Base-by-base conservation (phyloP, 1,140 invertebrate species). In the Pogonomyrmex barbatus region DNA sequence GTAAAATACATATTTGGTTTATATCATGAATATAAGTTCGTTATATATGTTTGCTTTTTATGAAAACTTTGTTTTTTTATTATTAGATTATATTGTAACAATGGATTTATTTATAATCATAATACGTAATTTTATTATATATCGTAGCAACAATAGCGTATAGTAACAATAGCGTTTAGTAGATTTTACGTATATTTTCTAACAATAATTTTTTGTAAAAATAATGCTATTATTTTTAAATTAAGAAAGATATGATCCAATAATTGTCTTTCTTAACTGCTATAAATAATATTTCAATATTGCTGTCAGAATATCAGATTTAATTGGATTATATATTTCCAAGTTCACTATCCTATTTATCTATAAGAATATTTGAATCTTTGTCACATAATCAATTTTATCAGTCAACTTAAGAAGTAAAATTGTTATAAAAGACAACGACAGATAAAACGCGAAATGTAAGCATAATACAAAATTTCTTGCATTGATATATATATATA, bases 51-150 rank as follows among this genome's bases (percentile, higher is more conserved):
- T 54, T 33, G 39, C 12, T 24, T 81, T 56, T 45, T 30, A 45
- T 58, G 5, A 70, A n/a, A 42, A 24, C 47, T 71, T 86, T 54
- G 12, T 36, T 78, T 56, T 12, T 30, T 12, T 30, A 6, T 47
- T 17, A 8, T 17, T 12, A 47, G 24, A 52, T 45, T 33, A 24
- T 24, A n/a, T 42, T 42, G 24, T n/a, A 8, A 56, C 10, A 68
- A 54, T 12, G 30, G 4, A 4, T 24, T 30, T 54, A 39, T 79
- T 36, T 30, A 17, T 5, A n/a, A 50, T 39, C 52, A 39, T 24
- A 24, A 24, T 8, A 24, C 0, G n/a, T 65, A 45, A 47, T 77
- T 36, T 45, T 36, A 9, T 56, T 12, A 75, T 77, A 30, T 14
- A 36, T 30, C 45, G 4, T 14, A 33, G 17, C 2, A 4, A 39